phyloP scores from a whole-genome alignment of 2,797 vertebrate genomes.

The Gambusia yucatana region DNA sequence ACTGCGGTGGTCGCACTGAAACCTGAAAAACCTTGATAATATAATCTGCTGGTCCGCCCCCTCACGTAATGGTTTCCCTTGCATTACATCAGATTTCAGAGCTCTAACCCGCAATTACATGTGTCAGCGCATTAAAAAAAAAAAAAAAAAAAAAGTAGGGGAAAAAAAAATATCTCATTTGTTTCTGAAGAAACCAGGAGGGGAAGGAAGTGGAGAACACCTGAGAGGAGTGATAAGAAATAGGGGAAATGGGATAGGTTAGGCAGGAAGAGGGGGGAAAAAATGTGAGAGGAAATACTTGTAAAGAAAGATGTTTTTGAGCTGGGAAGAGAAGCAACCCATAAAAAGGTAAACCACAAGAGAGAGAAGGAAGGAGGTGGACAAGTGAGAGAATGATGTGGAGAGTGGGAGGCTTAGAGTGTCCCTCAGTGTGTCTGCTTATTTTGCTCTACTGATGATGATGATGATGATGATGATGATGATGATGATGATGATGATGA shows the following conservation, averaged over 20 bases:
- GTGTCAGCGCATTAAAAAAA: conserved; percentile 7
- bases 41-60: conserved; percentile 37
- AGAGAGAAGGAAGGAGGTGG: conserved; percentile 44
- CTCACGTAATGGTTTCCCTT: conserved; percentile 54
- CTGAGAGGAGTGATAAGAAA: conserved; percentile 28
- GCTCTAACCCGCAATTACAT: conserved; percentile 40
- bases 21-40: conserved; percentile 32
- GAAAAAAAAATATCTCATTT: conserved; percentile 5
- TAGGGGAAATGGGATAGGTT: conserved; percentile 23
- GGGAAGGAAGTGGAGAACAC: conserved; percentile 23
- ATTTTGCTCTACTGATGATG: conserved; percentile 48
- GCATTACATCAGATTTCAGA: conserved; percentile 27
- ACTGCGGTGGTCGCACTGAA: conserved; percentile 12
- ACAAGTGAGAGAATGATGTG: conserved; percentile 54
- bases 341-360: conserved; percentile 52
- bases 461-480: conserved; percentile 65
- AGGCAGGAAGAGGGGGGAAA: conserved; percentile 20
- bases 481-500: not conserved
- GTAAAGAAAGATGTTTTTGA: conserved; percentile 9
- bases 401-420: conserved; percentile 70
- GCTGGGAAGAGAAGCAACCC: conserved; percentile 22
- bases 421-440: conserved; percentile 71
- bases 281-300: conserved; percentile 15
- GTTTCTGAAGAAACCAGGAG: conserved; percentile 5
- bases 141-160: conserved; percentile 14